These are phyloP conservation scores for Hipparchia semele DNA, from an alignment of 2,888 invertebrate genomes.

Conservation along the genomic window DNA sequence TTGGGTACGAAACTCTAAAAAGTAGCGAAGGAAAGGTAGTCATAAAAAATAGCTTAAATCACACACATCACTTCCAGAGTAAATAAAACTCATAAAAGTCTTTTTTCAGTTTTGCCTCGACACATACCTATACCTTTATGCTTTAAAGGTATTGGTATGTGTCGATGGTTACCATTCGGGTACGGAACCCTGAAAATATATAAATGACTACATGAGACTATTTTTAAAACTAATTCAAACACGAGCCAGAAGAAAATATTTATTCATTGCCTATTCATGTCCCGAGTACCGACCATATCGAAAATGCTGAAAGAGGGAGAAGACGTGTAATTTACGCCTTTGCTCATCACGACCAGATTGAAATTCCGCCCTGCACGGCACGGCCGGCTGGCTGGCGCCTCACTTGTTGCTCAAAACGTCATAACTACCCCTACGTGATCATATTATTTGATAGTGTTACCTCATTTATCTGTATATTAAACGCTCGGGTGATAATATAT, in stretches of 20 bases:
- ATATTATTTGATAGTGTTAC: constrained; percentile 63
- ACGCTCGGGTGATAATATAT: constrained; percentile 31
- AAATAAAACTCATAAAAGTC: too few species aligned
- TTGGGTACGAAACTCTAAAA: too few species aligned
- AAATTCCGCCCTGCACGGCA: constrained; percentile 71
- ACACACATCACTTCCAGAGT: too few species aligned
- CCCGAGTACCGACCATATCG: constrained; percentile 29
- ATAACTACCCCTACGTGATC: constrained; percentile 73
- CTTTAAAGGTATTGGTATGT: too few species aligned
- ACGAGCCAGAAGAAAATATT: constrained; percentile 9
- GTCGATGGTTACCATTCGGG: too few species aligned
- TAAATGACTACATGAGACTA: too few species aligned
- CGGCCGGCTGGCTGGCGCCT: constrained; percentile 68
- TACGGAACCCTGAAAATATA: too few species aligned
- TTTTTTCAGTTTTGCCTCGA: too few species aligned
- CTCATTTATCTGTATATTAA: constrained; percentile 49
- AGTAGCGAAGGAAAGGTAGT: too few species aligned
- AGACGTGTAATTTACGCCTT: constrained; percentile 74
- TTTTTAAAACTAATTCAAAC: background rate
- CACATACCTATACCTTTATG: too few species aligned
- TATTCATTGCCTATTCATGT: constrained; percentile 13
- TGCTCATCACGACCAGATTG: constrained; percentile 77
- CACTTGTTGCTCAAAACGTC: constrained; percentile 77
- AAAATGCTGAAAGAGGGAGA: constrained; percentile 47
- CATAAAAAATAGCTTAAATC: too few species aligned